Evolutionary conservation across 2,113 vertebrate genomes (phyloP), one percentile per base, ranked within the genome.

Genomic region (Pelecanoides urinatrix): DNA sequence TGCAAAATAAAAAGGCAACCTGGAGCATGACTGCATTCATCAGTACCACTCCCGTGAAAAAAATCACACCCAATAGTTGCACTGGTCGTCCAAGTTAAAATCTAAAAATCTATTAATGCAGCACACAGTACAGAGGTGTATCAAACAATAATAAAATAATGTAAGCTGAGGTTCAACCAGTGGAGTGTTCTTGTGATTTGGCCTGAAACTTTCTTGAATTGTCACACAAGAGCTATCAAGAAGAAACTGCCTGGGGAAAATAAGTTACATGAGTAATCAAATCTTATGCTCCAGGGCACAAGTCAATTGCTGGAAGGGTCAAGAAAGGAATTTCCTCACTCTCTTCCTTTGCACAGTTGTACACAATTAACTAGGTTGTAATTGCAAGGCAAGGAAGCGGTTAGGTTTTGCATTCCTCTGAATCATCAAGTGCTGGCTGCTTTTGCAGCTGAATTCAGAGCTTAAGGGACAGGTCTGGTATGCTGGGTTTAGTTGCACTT

Each of bases 291-390:
- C 73, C 94, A 94, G 89, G 92, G 85, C 82, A 88, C 85, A 88
- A 95, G 82, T 96, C 95, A 96, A 88, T 96, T 94, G 88, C 95
- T 96, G 71, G 90, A 97, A 96, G 94, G 93, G 91, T 97, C 96
- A 91, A 58, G 89, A 92, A 94, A 96, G 74, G 92, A 96, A 97
- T 97, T 95, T 95, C 95, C 91, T 94, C 79, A 25, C 53, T 81
- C 91, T 87, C 89, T 91, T 94, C 94, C 86, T 94, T 85, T 92
- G 76, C 70, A 34, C 56, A 66, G 89, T 94, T 90, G 90, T 93
- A 95, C 77, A 90, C 94, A 92, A 94, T 97, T 94, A 96, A 85
- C 80, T 87, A 30, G 58, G 32, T 47, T 78, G 42, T 72, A 89
- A 85, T 73, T 87, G 70, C 73, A 68, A 94, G 53, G 89, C 83